Evolutionary conservation across 2,888 invertebrate genomes (phyloP), one percentile per base, ranked within the genome.

Genomic region (Cantharis lateralis): DNA sequence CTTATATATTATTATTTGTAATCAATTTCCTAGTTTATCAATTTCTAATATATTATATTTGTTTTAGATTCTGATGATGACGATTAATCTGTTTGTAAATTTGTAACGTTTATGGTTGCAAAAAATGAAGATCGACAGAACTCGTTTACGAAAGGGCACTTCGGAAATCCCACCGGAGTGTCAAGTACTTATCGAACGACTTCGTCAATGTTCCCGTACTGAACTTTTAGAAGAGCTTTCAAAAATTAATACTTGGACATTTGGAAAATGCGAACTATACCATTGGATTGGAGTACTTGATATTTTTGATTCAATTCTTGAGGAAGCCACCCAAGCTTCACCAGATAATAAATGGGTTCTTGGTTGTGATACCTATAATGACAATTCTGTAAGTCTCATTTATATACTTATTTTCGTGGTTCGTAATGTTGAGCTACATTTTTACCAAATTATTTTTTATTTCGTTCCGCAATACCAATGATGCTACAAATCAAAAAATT

Each of bases 241-340:
- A 78, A 92, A 92, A 81, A 92, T 96, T 80, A 94, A 93, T 83
- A 92, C 93, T 63, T 96, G 95, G 95, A 94, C 94, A 26, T 95
- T 93, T 88, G 95, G 95, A 72, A 96, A 96, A 90, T 96, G 95
- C 87, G 96, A 96, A 87, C 88, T 96, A 15, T 94, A 94, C 84
- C 95, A 96, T 87, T 96, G 96, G 96, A 94, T 95, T 79, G 94
- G 95, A 88, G 93, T 95, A 16, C 88, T 96, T 74, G 95, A 96
- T 88, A 91, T 93, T 64, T 93, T 93, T 84, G 94, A 94, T 86
- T 91, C 91, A 75, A 93, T 95, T 80, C 88, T 96, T 78, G 95
- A 95, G 82, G 92, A 92, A 84, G 94, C 95, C n/a, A 93, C 94
- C 69, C 89, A 91, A 76, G 90, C 89, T 80, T 90, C 90, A 76